Evolutionary conservation across 1,140 invertebrate species (phyloP).

Genomic region (Plectrocnemia conspersa): DNA sequence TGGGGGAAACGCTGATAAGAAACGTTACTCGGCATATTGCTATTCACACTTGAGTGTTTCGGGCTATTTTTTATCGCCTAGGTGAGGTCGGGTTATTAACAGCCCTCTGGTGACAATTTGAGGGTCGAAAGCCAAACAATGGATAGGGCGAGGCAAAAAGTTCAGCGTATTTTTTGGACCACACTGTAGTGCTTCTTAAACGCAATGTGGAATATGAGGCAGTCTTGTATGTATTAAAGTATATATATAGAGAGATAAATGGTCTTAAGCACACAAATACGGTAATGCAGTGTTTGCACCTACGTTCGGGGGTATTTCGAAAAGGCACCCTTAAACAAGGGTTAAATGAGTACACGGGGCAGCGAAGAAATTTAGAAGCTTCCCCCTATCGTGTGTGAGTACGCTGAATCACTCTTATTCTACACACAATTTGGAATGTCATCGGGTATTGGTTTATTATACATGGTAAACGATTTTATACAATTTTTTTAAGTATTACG

Average conservation of each 20-base stretch:
- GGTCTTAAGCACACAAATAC: conserved; percentile 12
- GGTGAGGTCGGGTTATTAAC: conserved; percentile 4
- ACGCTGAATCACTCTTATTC: too few species aligned
- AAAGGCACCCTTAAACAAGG: conserved; percentile 24
- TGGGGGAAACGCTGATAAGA: conserved; percentile 24
- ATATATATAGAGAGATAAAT: conserved; percentile 21
- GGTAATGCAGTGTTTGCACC: conserved; percentile 23
- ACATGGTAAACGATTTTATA: too few species aligned
- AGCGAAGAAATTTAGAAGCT: conserved; percentile 37
- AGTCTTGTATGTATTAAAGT: too few species aligned
- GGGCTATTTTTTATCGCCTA: conserved; percentile 6
- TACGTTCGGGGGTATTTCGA: conserved; percentile 16
- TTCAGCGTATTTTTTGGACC: too few species aligned
- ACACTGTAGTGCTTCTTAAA: too few species aligned
- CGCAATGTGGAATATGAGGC: too few species aligned
- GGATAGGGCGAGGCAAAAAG: background rate
- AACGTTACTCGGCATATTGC: conserved; percentile 34
- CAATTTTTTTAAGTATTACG: too few species aligned
- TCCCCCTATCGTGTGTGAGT: conserved; percentile 51
- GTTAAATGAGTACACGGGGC: conserved; percentile 19
- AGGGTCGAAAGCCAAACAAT: conserved; percentile 5
- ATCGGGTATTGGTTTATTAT: too few species aligned
- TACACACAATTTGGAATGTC: too few species aligned
- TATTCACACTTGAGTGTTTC: conserved; percentile 10
- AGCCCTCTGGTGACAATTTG: conserved; percentile 4